Percentiles rank a stretch among this genome's conserved stretches.
These are phyloP conservation scores for Coregonus clupeaformis DNA, from an alignment of 2,113 vertebrate genomes.

Conservation along the genomic window DNA sequence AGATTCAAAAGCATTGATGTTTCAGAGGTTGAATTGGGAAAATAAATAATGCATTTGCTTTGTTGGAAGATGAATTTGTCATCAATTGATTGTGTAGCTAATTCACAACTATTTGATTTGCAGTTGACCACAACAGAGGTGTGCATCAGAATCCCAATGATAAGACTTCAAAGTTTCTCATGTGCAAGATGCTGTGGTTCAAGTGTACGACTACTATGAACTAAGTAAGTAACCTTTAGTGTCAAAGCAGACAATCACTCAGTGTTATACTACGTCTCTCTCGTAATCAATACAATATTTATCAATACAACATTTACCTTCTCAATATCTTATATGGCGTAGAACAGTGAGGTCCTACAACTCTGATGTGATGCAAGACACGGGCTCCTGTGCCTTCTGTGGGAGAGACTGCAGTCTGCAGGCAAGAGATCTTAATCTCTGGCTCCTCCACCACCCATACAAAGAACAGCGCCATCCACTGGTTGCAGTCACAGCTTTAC, in stretches of 20 bases:
- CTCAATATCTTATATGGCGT: constrained; percentile 68
- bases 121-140: constrained; percentile 81
- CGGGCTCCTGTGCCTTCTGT: constrained; percentile 77
- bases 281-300: not conserved
- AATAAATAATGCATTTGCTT: too few species aligned
- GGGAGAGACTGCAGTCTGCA: constrained; percentile 65
- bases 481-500: constrained; percentile 23
- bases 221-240: constrained; percentile 72
- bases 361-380: constrained; percentile 63
- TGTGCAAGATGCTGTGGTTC: constrained; percentile 78
- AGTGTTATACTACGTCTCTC: not conserved
- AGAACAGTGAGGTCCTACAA: constrained; percentile 79
- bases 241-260: not conserved
- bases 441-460: constrained; percentile 1
- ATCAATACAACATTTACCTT: not conserved
- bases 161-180: constrained; percentile 82
- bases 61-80: too few species aligned
- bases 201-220: constrained; percentile 86
- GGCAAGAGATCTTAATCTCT: constrained; percentile 29
- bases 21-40: too few species aligned
- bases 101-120: constrained; percentile 45
- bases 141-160: constrained; percentile 80
- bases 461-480: constrained; percentile 4
- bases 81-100: too few species aligned
- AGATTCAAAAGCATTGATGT: too few species aligned